These are phyloP conservation scores for Conopomorpha cramerella DNA, from an alignment of 1,140 invertebrate species.

Conservation along the genomic window DNA sequence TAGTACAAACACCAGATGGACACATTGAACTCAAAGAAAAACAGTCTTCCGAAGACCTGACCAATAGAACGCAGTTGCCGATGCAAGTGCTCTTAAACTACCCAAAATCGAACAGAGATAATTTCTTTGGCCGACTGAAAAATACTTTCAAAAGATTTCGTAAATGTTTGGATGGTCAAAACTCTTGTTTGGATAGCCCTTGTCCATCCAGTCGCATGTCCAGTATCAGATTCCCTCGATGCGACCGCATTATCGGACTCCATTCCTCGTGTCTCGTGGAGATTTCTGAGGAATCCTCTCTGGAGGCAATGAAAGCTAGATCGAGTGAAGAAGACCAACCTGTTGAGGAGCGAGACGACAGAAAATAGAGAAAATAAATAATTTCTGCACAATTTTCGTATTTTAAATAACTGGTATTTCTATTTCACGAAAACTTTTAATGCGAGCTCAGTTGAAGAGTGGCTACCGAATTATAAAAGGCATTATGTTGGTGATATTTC, in stretches of 20 bases:
- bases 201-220: too few relatives aligned
- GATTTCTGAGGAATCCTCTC: conserved; percentile 23
- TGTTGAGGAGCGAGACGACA: too few relatives aligned
- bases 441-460: too few relatives aligned
- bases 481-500: too few relatives aligned
- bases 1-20: not conserved
- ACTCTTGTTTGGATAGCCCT: too few relatives aligned
- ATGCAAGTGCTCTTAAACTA: conserved; percentile 38
- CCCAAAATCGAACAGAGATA: conserved; percentile 27
- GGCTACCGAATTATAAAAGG: too few relatives aligned
- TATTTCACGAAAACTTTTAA: too few relatives aligned
- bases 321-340: too few relatives aligned
- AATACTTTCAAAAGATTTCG: conserved; percentile 25
- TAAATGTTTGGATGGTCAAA: conserved; percentile 7
- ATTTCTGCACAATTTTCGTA: too few relatives aligned
- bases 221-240: conserved; percentile 25
- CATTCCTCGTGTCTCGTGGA: conserved; percentile 17
- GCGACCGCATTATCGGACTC: conserved; percentile 10
- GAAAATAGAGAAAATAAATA: too few relatives aligned
- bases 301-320: too few relatives aligned
- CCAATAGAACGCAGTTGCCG: conserved; percentile 4
- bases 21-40: not conserved
- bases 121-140: conserved; percentile 23
- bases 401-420: too few relatives aligned
- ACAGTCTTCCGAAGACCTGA: not conserved